Evolutionary conservation across 1,140 invertebrate genomes (phyloP).

Genomic region (Plodia interpunctella): DNA sequence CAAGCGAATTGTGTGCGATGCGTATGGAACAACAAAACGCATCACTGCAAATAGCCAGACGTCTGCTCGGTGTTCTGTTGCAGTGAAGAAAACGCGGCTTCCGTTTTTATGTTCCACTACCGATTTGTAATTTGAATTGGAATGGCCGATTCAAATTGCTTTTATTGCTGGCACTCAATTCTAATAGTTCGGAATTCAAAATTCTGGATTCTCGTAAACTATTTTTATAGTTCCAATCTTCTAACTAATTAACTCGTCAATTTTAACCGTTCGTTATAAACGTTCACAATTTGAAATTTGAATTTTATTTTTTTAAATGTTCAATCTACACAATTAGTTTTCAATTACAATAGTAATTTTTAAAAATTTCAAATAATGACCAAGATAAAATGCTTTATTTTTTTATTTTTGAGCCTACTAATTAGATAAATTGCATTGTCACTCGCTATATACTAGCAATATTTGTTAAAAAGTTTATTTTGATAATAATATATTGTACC

Average conservation of each 20-base stretch:
- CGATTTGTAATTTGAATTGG: slow-evolving; percentile 11
- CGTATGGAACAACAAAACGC: slow-evolving; percentile 39
- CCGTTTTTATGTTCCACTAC: slow-evolving; percentile 14
- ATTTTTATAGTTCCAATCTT: slow-evolving; percentile 10
- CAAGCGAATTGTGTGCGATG: slow-evolving; percentile 33
- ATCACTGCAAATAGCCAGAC: slow-evolving; percentile 32
- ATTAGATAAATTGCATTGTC: too few relatives aligned
- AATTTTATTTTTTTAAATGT: too few relatives aligned
- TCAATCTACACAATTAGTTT: too few relatives aligned
- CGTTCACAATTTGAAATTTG: neutral
- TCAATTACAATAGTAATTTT: too few relatives aligned
- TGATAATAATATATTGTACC: too few relatives aligned
- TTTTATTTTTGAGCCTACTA: too few relatives aligned
- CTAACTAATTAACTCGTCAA: slow-evolving; percentile 1
- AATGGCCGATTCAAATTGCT: slow-evolving; percentile 7
- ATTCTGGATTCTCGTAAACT: slow-evolving; percentile 10
- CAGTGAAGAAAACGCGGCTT: slow-evolving; percentile 17
- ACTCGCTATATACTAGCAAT: too few relatives aligned
- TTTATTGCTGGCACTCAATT: slow-evolving; percentile 11
- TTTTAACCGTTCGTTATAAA: slow-evolving; percentile 1
- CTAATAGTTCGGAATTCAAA: slow-evolving; percentile 10
- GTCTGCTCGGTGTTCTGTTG: slow-evolving; percentile 25
- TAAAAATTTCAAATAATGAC: too few relatives aligned
- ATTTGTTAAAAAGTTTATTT: too few relatives aligned
- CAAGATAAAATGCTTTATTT: too few relatives aligned